Evolutionary conservation across 92 coral and sea anemone species (phyloP).

Genomic region (Muricea muricata): DNA sequence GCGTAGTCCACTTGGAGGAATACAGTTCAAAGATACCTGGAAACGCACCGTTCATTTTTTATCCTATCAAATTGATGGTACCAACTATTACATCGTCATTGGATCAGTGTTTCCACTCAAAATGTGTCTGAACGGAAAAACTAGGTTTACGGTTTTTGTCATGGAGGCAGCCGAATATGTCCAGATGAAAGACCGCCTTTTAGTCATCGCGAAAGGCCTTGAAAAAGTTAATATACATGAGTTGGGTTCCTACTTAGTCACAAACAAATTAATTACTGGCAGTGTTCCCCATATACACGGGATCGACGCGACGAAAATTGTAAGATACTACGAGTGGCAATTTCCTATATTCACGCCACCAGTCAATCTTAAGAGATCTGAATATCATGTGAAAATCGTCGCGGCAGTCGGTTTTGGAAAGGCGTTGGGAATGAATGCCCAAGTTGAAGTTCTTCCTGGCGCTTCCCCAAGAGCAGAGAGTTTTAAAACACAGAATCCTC

Average conservation of each 20-base stretch:
- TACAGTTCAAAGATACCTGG: background rate
- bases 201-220: background rate
- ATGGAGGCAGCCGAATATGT: background rate
- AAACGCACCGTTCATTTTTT: background rate
- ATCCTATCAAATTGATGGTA: background rate
- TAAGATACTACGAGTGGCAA: background rate
- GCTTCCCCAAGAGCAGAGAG: background rate
- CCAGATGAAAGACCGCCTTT: background rate
- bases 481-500: background rate
- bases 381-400: background rate
- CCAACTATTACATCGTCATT: background rate
- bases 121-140: background rate
- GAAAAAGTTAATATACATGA: background rate
- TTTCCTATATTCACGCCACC: background rate
- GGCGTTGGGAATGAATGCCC: background rate
- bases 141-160: background rate
- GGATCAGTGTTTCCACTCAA: background rate
- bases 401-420: background rate
- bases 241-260: background rate
- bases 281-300: background rate
- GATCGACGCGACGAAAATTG: background rate
- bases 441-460: background rate
- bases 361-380: background rate
- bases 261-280: background rate
- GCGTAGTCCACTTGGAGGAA: background rate